Conservation (phyloP, 2,113 vertebrate genomes). For the Piprites chloris region DNA sequence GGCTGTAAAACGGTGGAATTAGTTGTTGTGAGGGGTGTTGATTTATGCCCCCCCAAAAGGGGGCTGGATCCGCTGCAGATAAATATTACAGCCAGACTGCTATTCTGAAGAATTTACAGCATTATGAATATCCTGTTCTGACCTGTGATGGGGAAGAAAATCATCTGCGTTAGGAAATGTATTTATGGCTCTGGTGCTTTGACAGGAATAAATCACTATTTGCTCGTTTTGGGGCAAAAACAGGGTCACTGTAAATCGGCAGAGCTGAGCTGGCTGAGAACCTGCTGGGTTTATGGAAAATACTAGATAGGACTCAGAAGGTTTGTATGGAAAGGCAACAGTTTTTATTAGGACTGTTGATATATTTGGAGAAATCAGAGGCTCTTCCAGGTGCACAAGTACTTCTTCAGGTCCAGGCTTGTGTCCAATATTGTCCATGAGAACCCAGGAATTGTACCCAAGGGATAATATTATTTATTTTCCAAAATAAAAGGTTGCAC, state of each 20-base stretch:
- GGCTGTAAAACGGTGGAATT: neutral
- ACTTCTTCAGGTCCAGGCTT: neutral
- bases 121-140: neutral
- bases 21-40: neutral
- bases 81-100: neutral
- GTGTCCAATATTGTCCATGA: neutral
- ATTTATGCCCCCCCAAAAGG: neutral
- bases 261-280: neutral
- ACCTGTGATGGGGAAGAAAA: constrained; percentile 10
- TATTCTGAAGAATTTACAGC: constrained; percentile 5
- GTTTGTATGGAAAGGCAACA: neutral
- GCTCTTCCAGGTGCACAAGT: neutral
- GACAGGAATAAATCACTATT: constrained; percentile 34
- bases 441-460: neutral
- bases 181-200: constrained; percentile 8
- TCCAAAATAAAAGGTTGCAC: neutral
- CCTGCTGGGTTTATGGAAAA: neutral
- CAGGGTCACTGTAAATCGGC: neutral
- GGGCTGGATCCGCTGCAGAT: neutral
- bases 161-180: neutral
- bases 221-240: neutral
- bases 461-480: neutral
- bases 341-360: neutral
- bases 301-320: neutral
- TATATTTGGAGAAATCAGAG: neutral